Evolutionary conservation across 2,888 invertebrate species (phyloP).

Genomic region (Pollenia labialis): DNA sequence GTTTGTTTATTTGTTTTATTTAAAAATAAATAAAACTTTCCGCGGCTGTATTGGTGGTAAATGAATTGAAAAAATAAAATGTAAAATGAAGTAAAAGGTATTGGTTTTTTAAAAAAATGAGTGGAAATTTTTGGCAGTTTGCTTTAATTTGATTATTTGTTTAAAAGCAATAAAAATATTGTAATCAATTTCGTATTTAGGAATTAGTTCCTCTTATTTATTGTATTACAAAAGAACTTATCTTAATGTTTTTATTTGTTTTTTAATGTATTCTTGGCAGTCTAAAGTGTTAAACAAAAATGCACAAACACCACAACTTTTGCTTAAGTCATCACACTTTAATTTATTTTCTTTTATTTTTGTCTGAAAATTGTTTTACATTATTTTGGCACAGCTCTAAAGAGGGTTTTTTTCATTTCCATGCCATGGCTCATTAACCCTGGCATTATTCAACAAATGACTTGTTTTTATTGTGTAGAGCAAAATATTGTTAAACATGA

Average conservation of each 20-base stretch:
- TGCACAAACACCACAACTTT: background rate
- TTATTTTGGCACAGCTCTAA: slow-evolving; percentile 45
- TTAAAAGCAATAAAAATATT: background rate
- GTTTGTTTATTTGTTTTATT: background rate
- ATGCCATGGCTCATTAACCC: slow-evolving; percentile 34
- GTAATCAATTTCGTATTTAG: background rate
- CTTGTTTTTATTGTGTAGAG: background rate
- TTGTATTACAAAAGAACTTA: background rate
- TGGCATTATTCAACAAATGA: background rate
- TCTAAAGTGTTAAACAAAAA: slow-evolving; percentile 12
- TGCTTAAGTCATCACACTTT: slow-evolving; percentile 16
- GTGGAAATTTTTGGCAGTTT: background rate
- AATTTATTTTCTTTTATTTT: slow-evolving; percentile 9
- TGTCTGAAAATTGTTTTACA: slow-evolving; percentile 29
- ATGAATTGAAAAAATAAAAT: background rate
- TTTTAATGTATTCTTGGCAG: slow-evolving; percentile 26
- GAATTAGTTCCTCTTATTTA: background rate
- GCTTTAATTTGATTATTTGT: background rate
- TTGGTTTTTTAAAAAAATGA: background rate
- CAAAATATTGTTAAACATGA: slow-evolving; percentile 19
- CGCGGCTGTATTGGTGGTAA: background rate
- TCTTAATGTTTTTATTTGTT: background rate
- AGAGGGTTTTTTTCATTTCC: background rate
- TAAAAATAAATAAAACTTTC: background rate
- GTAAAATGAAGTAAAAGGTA: background rate